phyloP scores from a whole-genome alignment of 2,797 vertebrate species.

The Diplodus puntazzo region DNA sequence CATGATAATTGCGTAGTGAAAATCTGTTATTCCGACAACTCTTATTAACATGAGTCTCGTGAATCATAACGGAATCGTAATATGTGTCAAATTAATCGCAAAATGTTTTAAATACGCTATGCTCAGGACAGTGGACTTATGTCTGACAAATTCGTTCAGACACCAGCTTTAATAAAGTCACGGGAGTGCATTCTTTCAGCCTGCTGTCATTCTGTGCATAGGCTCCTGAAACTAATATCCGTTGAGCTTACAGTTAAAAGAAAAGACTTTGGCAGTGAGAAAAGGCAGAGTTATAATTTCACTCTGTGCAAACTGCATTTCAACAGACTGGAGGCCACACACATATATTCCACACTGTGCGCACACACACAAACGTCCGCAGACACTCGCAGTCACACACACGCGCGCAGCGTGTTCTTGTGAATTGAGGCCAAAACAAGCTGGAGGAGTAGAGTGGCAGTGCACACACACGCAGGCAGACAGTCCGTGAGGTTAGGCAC shows the following conservation, averaged over 20 bases:
- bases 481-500: conserved; percentile 65
- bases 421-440: conserved; percentile 64
- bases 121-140: conserved; percentile 7
- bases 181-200: conserved; percentile 53
- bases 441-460: conserved; percentile 44
- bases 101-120: neutral
- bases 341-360: neutral
- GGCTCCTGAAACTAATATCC: conserved; percentile 45
- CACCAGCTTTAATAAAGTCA: conserved; percentile 43
- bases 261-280: conserved; percentile 41
- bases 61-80: no score
- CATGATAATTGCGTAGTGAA: no score
- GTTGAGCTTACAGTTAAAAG: conserved; percentile 45
- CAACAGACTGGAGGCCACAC: conserved; percentile 52
- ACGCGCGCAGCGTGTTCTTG: conserved; percentile 30
- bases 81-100: no score
- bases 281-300: conserved; percentile 53
- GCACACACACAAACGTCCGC: conserved; percentile 40
- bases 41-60: no score
- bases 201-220: conserved; percentile 49
- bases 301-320: conserved; percentile 42
- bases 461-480: conserved; percentile 42
- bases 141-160: conserved; percentile 31
- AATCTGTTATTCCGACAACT: no score
- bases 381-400: conserved; percentile 37